Conservation (phyloP, 2,113 vertebrate species). For the Pogonocichla stellata region DNA sequence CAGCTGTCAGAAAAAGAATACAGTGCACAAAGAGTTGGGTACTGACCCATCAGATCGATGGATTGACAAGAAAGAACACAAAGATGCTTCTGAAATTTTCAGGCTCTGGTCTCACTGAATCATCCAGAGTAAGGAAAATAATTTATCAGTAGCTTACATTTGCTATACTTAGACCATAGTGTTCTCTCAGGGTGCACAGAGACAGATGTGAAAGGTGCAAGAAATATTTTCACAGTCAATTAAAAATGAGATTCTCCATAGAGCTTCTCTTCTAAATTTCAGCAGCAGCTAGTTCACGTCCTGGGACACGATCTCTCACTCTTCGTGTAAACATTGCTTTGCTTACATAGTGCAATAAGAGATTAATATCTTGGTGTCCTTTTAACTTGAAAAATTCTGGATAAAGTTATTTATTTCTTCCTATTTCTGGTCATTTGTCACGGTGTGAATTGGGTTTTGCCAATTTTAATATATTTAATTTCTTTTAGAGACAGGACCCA, state of each 20-base stretch:
- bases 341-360: not conserved
- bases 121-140: not conserved
- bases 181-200: not conserved
- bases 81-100: not conserved
- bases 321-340: not conserved
- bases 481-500: no score
- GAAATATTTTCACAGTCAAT: not conserved
- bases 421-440: not conserved
- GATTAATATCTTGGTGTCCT: not conserved
- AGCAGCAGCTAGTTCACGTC: not conserved
- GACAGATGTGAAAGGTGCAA: not conserved
- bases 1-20: not conserved
- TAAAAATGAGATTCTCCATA: not conserved
- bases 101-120: not conserved
- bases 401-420: not conserved
- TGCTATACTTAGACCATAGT: not conserved
- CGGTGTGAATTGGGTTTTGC: no score
- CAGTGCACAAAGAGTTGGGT: not conserved
- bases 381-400: not conserved
- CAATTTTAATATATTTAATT: no score
- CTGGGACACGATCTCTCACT: not conserved
- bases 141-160: not conserved
- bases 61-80: not conserved
- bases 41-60: not conserved
- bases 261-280: not conserved